Conservation (phyloP, 2,113 vertebrate species). For the Varanus salvator region DNA sequence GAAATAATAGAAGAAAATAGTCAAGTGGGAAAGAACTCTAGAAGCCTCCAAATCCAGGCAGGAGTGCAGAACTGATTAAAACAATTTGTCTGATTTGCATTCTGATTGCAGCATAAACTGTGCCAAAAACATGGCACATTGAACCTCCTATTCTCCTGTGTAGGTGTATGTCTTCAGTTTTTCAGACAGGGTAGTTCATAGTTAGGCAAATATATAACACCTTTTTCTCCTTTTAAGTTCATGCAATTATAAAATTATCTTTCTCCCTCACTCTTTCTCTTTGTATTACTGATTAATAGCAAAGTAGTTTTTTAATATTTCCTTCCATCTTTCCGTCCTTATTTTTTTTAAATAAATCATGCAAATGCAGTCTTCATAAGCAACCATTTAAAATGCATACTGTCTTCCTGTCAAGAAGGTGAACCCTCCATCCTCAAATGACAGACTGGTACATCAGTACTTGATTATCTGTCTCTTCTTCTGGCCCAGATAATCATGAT, state of each 20-base stretch:
- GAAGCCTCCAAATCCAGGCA: neutral
- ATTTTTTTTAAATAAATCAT: too few species aligned
- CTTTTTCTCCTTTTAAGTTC: neutral
- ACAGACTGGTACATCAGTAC: too few species aligned
- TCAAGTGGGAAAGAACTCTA: neutral
- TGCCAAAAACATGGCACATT: neutral
- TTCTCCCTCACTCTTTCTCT: neutral
- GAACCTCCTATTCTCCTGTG: neutral
- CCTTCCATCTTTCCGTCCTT: too few species aligned
- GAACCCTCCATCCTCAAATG: too few species aligned
- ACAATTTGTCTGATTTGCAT: neutral
- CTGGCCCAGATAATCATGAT: too few species aligned
- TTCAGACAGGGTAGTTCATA: neutral
- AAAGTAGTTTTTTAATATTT: too few species aligned
- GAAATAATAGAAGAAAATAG: neutral
- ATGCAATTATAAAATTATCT: neutral
- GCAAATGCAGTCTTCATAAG: too few species aligned
- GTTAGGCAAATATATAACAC: neutral
- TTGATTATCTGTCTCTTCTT: too few species aligned
- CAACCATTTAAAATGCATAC: too few species aligned
- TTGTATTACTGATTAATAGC: neutral
- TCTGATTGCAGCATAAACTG: neutral
- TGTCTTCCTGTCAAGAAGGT: too few species aligned
- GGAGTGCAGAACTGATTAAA: neutral
- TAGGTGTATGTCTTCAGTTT: neutral